Percentiles rank a stretch among this genome's conserved stretches.
phyloP scores from a whole-genome alignment of 2,888 invertebrate species.

The Odontocolon sp. region DNA sequence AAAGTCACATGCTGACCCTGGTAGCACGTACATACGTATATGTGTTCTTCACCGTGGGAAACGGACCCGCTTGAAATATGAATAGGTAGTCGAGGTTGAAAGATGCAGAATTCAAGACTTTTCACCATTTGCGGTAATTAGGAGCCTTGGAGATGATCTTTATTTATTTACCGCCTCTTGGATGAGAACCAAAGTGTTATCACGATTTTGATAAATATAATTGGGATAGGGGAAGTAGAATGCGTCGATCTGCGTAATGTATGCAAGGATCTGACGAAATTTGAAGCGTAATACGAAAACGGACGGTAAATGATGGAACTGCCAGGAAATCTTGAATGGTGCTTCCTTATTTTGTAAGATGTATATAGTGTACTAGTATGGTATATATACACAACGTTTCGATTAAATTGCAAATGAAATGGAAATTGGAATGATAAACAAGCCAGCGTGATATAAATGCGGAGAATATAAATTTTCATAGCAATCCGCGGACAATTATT shows the following conservation, averaged over 20 bases:
- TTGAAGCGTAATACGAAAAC: no score
- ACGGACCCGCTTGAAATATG: no score
- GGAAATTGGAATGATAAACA: constrained; percentile 53
- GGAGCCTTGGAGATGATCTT: no score
- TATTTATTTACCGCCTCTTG: no score
- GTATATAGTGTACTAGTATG: background rate
- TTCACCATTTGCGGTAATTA: no score
- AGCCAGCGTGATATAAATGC: constrained; percentile 29
- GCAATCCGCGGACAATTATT: constrained; percentile 51
- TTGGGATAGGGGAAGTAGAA: no score
- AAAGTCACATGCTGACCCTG: constrained; percentile 20
- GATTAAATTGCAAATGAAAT: constrained; percentile 54
- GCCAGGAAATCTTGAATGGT: constrained; percentile 29
- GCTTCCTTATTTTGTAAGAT: constrained; percentile 6
- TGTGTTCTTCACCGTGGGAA: constrained; percentile 64
- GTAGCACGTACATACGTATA: background rate
- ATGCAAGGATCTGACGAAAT: background rate
- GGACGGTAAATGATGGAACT: no score
- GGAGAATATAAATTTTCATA: constrained; percentile 47
- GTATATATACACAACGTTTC: constrained; percentile 11
- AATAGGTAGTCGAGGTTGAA: no score
- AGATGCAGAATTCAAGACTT: no score
- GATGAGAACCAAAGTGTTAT: no score
- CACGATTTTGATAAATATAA: no score
- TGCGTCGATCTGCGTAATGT: no score